Conservation (phyloP, 2,113 vertebrate genomes). For the Oenanthe melanoleuca region DNA sequence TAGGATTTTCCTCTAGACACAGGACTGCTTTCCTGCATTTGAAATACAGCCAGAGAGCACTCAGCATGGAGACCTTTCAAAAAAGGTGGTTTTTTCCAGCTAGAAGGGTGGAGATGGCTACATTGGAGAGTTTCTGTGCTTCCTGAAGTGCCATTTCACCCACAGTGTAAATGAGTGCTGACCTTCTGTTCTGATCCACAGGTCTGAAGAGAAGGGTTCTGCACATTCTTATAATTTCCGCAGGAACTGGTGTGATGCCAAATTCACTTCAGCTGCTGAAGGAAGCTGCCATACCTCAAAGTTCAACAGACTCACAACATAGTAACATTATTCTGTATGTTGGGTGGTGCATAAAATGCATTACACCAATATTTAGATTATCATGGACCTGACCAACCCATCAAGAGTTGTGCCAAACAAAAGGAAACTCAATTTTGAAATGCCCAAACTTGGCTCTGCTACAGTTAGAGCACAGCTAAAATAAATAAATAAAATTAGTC, state of each 20-base stretch:
- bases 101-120: background rate
- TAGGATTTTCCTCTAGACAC: constrained; percentile 4
- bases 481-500: background rate
- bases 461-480: background rate
- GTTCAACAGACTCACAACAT: background rate
- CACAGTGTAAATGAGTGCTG: background rate
- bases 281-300: constrained; percentile 16
- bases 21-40: background rate
- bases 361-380: constrained; percentile 36
- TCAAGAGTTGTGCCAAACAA: background rate
- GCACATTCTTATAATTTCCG: background rate
- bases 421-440: background rate
- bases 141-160: constrained; percentile 45
- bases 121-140: background rate
- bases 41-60: background rate
- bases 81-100: background rate
- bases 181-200: constrained; percentile 41
- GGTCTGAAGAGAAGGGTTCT: background rate
- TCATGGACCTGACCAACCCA: background rate
- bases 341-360: constrained; percentile 1
- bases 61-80: background rate
- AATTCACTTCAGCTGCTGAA: constrained; percentile 31
- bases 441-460: background rate
- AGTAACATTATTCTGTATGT: constrained; percentile 23
- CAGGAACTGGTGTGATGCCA: constrained; percentile 38